Conservation (phyloP, 2,113 vertebrate species). For the Marmota monax region DNA sequence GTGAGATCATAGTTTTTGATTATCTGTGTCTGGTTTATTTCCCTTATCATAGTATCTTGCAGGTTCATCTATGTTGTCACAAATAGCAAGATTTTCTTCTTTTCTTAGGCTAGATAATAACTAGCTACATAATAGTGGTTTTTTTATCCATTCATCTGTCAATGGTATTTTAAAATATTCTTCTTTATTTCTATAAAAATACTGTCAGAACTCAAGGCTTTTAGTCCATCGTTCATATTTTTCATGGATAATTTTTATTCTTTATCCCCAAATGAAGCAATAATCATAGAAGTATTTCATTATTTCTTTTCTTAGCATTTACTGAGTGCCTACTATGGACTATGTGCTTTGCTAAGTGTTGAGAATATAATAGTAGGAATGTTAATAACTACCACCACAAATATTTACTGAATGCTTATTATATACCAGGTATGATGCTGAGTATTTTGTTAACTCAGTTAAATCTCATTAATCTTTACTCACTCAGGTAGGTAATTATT, state of each 20-base stretch:
- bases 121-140: too few species aligned
- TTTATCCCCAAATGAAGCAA: slow-evolving; percentile 36
- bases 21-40: not conserved
- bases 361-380: not conserved
- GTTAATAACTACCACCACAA: not conserved
- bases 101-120: not conserved
- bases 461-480: not conserved
- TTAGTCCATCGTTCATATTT: not conserved
- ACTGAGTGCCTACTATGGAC: not conserved
- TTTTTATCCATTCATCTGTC: not conserved
- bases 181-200: slow-evolving; percentile 50
- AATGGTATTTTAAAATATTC: not conserved
- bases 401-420: not conserved
- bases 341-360: not conserved
- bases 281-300: not conserved
- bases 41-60: not conserved
- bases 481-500: not conserved
- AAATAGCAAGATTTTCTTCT: not conserved
- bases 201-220: not conserved
- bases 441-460: not conserved
- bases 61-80: not conserved
- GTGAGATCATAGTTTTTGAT: not conserved
- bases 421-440: not conserved
- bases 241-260: slow-evolving; percentile 26
- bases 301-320: not conserved